phyloP scores from a whole-genome alignment of 2,797 vertebrate genomes.

The Sylvia borin region DNA sequence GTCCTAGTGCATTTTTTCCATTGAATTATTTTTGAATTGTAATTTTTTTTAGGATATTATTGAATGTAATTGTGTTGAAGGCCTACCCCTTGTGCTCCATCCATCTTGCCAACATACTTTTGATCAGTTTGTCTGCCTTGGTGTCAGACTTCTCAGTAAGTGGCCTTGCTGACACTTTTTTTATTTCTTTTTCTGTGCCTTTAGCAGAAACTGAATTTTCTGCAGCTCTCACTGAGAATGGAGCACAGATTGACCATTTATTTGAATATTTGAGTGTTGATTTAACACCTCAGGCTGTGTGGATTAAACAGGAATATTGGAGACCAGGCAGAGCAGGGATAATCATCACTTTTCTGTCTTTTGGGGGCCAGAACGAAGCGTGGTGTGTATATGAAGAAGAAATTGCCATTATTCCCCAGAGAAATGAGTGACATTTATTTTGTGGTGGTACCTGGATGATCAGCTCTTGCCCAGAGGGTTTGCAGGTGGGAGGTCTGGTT shows the following conservation, averaged over 20 bases:
- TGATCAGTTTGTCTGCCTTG: constrained; percentile 6
- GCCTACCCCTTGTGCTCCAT: constrained; percentile 7
- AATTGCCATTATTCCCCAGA: not conserved
- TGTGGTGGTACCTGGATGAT: not conserved
- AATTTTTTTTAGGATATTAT: constrained; percentile 14
- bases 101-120: constrained; percentile 45
- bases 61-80: constrained; percentile 58
- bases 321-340: not conserved
- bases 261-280: not conserved
- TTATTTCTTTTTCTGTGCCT: not conserved
- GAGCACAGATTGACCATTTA: not conserved
- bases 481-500: constrained; percentile 46
- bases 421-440: not conserved
- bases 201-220: not conserved
- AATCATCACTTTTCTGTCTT: not conserved
- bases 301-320: not conserved
- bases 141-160: constrained; percentile 41
- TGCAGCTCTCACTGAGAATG: not conserved
- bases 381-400: not conserved
- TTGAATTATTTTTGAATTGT: constrained; percentile 56
- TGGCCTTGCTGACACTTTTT: not conserved
- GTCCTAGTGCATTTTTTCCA: constrained; percentile 57
- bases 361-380: not conserved
- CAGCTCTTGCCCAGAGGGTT: not conserved
- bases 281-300: not conserved